Conservation (phyloP, 2,113 vertebrate genomes). For the human (Homo sapiens) region GRCh38 chr9:23511501-23512000, state of each 20-base stretch:
- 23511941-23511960: conserved; percentile 45
- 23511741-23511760: conserved; percentile 41
- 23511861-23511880: conserved; percentile 72
- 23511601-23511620: not conserved
- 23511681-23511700: conserved; percentile 56
- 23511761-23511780: conserved; percentile 55
- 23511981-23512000: not conserved
- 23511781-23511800: conserved; percentile 65
- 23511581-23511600: not conserved
- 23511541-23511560: not conserved
- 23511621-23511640: not conserved
- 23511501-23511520: not conserved
- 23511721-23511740: conserved; percentile 79
- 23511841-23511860: conserved; percentile 70
- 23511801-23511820: conserved; percentile 61
- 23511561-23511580: not conserved
- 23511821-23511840: conserved; percentile 53
- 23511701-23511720: conserved; percentile 69
- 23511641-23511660: conserved; percentile 38
- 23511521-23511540: not conserved
- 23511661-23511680: not conserved
- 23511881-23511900: conserved; percentile 35
- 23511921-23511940: conserved; percentile 53
- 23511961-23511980: conserved; percentile 49
- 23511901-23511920: conserved; percentile 42